Conservation (phyloP, 2,113 vertebrate species). For the Protobothrops flavoviridis region DNA sequence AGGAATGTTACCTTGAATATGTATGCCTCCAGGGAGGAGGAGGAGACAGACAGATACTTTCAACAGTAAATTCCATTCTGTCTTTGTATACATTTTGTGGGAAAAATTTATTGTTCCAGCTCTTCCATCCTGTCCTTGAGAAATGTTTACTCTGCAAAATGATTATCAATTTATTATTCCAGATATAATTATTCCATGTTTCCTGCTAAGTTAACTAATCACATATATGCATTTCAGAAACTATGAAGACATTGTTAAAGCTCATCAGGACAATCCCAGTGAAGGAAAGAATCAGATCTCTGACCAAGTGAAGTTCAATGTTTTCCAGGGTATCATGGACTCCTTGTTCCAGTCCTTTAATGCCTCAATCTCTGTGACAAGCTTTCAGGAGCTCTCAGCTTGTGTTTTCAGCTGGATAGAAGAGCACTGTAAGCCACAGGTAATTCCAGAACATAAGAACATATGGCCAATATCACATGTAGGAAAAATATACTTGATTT, state of each 20-base stretch:
- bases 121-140: neutral
- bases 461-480: fast-evolving
- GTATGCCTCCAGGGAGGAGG: neutral
- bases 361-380: slow-evolving; percentile 85
- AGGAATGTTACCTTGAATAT: neutral
- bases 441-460: slow-evolving; percentile 32
- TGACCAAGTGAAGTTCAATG: slow-evolving; percentile 93
- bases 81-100: neutral
- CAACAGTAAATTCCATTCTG: neutral
- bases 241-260: slow-evolving; percentile 97
- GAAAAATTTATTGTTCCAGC: neutral
- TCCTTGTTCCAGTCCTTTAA: slow-evolving; percentile 94
- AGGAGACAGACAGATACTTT: neutral
- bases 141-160: neutral
- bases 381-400: slow-evolving; percentile 94
- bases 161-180: neutral
- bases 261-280: slow-evolving; percentile 91
- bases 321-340: slow-evolving; percentile 98
- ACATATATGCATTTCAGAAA: slow-evolving; percentile 76
- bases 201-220: neutral
- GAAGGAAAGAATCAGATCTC: slow-evolving; percentile 91
- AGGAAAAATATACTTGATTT: neutral
- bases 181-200: neutral
- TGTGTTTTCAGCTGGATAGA: slow-evolving; percentile 98
- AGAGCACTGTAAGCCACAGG: slow-evolving; percentile 98